phyloP scores from a whole-genome alignment of 2,888 invertebrate species.

The Scaptomyza cyrtandrae region DNA sequence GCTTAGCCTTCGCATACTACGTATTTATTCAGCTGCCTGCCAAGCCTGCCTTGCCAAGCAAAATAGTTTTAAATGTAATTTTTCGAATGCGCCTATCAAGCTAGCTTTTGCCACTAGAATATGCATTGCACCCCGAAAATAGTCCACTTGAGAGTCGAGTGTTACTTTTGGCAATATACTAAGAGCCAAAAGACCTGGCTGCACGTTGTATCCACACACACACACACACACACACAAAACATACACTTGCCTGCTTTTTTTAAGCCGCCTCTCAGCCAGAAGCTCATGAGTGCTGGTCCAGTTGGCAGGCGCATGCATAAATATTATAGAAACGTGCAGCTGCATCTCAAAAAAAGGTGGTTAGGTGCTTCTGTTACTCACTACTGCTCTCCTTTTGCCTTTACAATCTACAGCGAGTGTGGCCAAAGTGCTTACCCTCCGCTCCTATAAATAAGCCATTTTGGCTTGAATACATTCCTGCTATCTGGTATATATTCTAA shows the following conservation, averaged over 20 bases:
- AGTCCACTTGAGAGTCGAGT: slow-evolving; percentile 63
- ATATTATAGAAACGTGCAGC: slow-evolving; percentile 76
- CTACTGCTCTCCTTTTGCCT: background rate
- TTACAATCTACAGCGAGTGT: slow-evolving; percentile 30
- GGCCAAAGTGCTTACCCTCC: slow-evolving; percentile 69
- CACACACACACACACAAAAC: background rate
- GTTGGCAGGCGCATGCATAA: slow-evolving; percentile 72
- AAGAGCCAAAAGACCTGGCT: slow-evolving; percentile 12
- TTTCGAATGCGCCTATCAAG: slow-evolving; percentile 60
- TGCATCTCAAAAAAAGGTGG: slow-evolving; percentile 63
- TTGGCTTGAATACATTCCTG: slow-evolving; percentile 44
- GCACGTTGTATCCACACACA: slow-evolving; percentile 17
- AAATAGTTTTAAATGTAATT: slow-evolving; percentile 78
- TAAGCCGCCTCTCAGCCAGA: slow-evolving; percentile 29
- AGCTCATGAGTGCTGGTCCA: slow-evolving; percentile 64
- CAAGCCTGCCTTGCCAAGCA: slow-evolving; percentile 35
- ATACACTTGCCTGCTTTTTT: slow-evolving; percentile 11
- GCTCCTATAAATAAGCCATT: slow-evolving; percentile 71
- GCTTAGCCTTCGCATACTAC: slow-evolving; percentile 32
- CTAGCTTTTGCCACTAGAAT: slow-evolving; percentile 44
- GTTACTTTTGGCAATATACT: slow-evolving; percentile 74
- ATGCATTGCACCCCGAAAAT: slow-evolving; percentile 53
- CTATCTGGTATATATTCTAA: slow-evolving; percentile 30
- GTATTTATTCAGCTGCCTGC: slow-evolving; percentile 54
- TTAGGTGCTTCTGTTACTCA: slow-evolving; percentile 36